A percentile compares a stretch with the other conserved stretches of the same genome.
Evolutionary conservation across 1,140 invertebrate species (phyloP).

Genomic region (Heliconius congener): DNA sequence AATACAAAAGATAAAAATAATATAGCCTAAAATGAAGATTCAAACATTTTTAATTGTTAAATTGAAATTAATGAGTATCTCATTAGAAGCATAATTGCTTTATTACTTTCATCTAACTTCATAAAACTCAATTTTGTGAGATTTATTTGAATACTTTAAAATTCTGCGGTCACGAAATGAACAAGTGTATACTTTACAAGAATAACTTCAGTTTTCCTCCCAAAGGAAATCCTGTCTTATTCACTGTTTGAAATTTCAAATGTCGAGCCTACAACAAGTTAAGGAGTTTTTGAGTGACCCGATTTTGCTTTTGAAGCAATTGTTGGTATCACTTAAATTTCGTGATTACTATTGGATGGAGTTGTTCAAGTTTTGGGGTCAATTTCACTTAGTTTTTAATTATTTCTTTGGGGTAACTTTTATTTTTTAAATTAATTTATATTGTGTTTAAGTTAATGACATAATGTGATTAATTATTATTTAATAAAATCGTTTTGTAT

Average conservation of each 20-base stretch:
- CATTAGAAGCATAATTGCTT: neutral
- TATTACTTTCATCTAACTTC: neutral
- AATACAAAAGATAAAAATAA: neutral
- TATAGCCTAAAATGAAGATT: neutral
- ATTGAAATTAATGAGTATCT: neutral
- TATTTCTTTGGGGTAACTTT: neutral
- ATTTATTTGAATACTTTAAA: slow-evolving; percentile 25
- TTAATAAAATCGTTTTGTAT: neutral
- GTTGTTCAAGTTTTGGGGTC: neutral
- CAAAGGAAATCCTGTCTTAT: slow-evolving; percentile 42
- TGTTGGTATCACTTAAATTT: slow-evolving; percentile 24
- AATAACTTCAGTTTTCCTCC: slow-evolving; percentile 29
- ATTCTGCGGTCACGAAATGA: slow-evolving; percentile 19
- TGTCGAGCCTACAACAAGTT: slow-evolving; percentile 31
- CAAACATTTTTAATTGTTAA: neutral
- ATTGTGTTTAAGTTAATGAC: neutral
- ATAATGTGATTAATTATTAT: neutral
- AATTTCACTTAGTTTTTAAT: neutral
- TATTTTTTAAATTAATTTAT: neutral
- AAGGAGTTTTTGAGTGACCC: slow-evolving; percentile 30
- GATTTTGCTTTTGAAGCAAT: slow-evolving; percentile 29
- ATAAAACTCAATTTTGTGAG: slow-evolving; percentile 5
- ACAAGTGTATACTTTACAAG: slow-evolving; percentile 35
- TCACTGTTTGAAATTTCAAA: slow-evolving; percentile 45
- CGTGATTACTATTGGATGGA: slow-evolving; percentile 20